Evolutionary conservation across 2,888 invertebrate genomes (phyloP).

Genomic region (Alloplasta piceator): DNA sequence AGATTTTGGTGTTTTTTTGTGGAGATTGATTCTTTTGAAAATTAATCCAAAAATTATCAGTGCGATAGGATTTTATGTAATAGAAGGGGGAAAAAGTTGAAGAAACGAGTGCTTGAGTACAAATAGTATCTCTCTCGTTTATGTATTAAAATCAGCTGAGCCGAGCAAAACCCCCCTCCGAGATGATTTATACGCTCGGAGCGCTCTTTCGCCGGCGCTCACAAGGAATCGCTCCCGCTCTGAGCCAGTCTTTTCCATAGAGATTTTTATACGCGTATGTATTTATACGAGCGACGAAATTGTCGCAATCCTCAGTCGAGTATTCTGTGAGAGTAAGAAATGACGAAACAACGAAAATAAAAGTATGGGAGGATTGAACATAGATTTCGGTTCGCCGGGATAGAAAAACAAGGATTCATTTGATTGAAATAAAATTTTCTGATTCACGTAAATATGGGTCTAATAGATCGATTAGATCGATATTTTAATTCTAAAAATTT

Average conservation of each 20-base stretch:
- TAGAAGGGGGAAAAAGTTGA: conserved; percentile 5
- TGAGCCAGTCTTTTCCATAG: too few relatives aligned
- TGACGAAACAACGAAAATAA: conserved; percentile 14
- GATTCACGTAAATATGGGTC: neutral
- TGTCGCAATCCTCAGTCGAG: conserved; percentile 9
- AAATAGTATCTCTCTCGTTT: neutral
- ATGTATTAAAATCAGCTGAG: neutral
- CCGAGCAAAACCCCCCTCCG: conserved; percentile 16
- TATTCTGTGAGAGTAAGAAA: neutral
- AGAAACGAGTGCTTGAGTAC: conserved; percentile 5
- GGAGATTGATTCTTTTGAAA: too few relatives aligned
- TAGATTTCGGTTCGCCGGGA: too few relatives aligned
- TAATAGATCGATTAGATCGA: neutral
- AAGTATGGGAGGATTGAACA: neutral
- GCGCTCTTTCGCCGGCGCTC: conserved; percentile 29
- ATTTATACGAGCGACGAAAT: neutral
- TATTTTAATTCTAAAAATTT: too few relatives aligned
- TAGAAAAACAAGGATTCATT: too few relatives aligned
- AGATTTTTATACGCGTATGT: neutral
- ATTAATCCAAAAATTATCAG: too few relatives aligned
- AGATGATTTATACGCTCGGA: conserved; percentile 42
- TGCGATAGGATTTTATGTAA: too few relatives aligned
- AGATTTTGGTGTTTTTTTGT: too few relatives aligned
- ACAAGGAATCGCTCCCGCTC: too few relatives aligned
- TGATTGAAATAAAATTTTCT: too few relatives aligned